Base-by-base conservation (phyloP, 2,113 vertebrate genomes). In the Dascyllus trimaculatus region DNA sequence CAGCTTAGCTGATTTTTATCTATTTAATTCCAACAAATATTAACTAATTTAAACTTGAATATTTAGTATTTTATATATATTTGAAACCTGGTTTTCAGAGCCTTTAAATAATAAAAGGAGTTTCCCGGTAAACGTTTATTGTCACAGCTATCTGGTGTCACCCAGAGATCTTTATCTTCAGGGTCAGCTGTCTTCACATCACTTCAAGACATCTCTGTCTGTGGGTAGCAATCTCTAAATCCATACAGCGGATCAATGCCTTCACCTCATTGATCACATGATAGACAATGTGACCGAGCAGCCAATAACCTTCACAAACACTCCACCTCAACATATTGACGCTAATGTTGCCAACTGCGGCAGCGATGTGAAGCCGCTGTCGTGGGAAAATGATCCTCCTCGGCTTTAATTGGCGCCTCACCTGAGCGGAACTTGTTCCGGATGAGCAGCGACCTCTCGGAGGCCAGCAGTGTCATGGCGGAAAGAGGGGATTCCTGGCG, bases 381-480 rank as follows among this genome's bases (percentile, higher is more conserved):
- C 63, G 63, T 25, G 7, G 54, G 46, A n/a, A 68, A 77, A 75
- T 18, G 62, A 40, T 57, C 45, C 63, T 48, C 26, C 53, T 22
- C 58, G 57, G 22, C 9, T 4, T 21, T 58, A 62, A 52, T 21
- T 45, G 54, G 63, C 11, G 22, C 71, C 96, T 96, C 95, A 97
- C 97, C 96, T 90, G 97, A 97, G 80, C 96, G 96, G 90, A 98
- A 98, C 92, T 96, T 97, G 94, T 95, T 97, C 75, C 96, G 94
- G 90, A 98, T 97, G 87, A 97, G 95, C 82, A 97, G 93, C 2
- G 97, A 97, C 91, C 96, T 96, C 93, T 98, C 96, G 25, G 96
- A 96, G 76, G 96, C 95, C 77, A 95, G 91, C 84, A 98, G 95
- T 15, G 97, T 97, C 97, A 97, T 97, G 85, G 88, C 75, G 79